Conservation (phyloP, 2,888 invertebrate species). For the Lottia gigantea region DNA sequence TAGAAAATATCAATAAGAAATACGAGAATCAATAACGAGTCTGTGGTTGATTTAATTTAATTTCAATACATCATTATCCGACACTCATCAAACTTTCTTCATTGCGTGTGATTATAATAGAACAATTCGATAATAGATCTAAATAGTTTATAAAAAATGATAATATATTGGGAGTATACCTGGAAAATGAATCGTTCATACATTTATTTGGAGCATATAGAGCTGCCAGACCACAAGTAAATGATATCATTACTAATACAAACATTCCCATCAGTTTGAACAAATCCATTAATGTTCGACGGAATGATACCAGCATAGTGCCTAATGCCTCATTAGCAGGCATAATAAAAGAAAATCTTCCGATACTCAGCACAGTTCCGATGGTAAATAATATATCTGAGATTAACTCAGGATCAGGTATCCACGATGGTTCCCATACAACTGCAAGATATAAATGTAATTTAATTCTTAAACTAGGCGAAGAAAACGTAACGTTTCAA, state of each 20-base stretch:
- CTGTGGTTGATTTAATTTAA: too few relatives aligned
- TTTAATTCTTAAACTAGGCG: too few relatives aligned
- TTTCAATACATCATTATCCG: too few relatives aligned
- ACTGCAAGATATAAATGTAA: slow-evolving; percentile 26
- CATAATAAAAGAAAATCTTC: slow-evolving; percentile 58
- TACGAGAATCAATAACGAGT: too few relatives aligned
- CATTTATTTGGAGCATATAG: slow-evolving; percentile 55
- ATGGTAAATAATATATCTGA: slow-evolving; percentile 57
- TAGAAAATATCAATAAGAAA: slow-evolving; percentile 16
- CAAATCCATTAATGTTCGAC: slow-evolving; percentile 55
- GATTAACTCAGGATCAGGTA: slow-evolving; percentile 53
- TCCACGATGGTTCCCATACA: slow-evolving; percentile 42
- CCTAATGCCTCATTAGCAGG: slow-evolving; percentile 62
- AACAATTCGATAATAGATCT: too few relatives aligned
- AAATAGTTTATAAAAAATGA: neutral
- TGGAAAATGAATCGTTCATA: slow-evolving; percentile 47
- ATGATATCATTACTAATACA: slow-evolving; percentile 55
- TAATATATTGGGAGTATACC: slow-evolving; percentile 14
- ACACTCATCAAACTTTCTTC: too few relatives aligned
- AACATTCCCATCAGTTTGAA: slow-evolving; percentile 57
- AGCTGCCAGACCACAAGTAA: slow-evolving; percentile 58
- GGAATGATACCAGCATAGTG: slow-evolving; percentile 59
- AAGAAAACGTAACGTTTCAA: too few relatives aligned
- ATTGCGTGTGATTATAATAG: too few relatives aligned
- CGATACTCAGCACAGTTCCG: slow-evolving; percentile 55